phyloP scores from a whole-genome alignment of 1,140 invertebrate genomes.

The Streblospio benedicti region DNA sequence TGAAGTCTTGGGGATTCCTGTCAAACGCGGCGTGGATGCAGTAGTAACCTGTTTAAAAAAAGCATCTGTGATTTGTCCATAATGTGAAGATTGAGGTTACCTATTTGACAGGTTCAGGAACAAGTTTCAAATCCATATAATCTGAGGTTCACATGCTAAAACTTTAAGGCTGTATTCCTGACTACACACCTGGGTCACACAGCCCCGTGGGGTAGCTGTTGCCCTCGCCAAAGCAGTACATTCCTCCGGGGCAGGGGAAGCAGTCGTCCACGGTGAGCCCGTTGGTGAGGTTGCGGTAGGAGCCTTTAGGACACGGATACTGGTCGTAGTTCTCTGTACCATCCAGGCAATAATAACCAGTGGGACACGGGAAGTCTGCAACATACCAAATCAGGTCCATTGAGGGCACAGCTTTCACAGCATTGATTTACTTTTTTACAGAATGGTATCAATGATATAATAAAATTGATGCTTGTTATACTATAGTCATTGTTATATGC shows the following conservation, averaged over 20 bases:
- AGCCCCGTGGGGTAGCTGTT: not conserved
- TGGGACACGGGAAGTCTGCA: slow-evolving; percentile 35
- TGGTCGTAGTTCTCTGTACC: slow-evolving; percentile 27
- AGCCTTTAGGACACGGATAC: slow-evolving; percentile 38
- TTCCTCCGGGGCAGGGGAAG: slow-evolving; percentile 28
- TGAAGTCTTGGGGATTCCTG: slow-evolving; percentile 32
- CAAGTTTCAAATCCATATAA: too few relatives aligned
- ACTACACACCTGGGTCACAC: slow-evolving; percentile 10
- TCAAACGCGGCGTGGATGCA: slow-evolving; percentile 34
- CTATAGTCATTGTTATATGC: too few relatives aligned
- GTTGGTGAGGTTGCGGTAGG: slow-evolving; percentile 24
- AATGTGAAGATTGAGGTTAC: too few relatives aligned
- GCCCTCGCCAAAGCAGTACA: slow-evolving; percentile 6
- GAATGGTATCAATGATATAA: too few relatives aligned
- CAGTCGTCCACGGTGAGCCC: slow-evolving; percentile 31
- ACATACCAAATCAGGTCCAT: too few relatives aligned
- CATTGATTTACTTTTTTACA: too few relatives aligned
- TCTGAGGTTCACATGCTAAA: too few relatives aligned
- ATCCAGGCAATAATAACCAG: slow-evolving; percentile 37
- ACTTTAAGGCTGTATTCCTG: too few relatives aligned
- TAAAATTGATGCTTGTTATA: too few relatives aligned
- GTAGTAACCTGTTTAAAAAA: slow-evolving; percentile 29
- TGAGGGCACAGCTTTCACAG: too few relatives aligned
- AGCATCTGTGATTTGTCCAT: too few relatives aligned
- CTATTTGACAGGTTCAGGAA: too few relatives aligned